Evolutionary conservation across 2,797 vertebrate genomes (phyloP), one percentile per base, ranked within the genome.

Genomic region (Chaetodon trifasciatus): DNA sequence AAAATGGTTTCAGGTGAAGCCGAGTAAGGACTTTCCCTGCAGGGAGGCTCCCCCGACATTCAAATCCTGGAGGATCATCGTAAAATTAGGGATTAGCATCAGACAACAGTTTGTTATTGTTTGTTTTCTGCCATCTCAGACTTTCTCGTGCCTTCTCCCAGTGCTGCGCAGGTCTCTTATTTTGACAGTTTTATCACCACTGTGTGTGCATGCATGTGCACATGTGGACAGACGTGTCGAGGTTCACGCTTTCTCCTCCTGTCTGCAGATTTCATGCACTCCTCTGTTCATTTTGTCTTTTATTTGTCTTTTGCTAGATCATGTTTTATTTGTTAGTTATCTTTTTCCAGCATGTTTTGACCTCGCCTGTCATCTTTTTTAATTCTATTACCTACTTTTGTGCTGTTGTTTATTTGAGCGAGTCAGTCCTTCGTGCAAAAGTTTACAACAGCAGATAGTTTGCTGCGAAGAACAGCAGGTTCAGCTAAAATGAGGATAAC

Each of bases 1-100:
- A 89, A 80, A 90, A 89, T 90, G 86, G 88, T 88, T 90, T 90
- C 88, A 90, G 86, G 87, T 90, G 86, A 89, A 82, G 82, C 69
- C 2, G 66, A 83, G 55, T 21, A 44, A 90, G 78, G 86, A 85
- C 87, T 79, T 83, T 82, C 79, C 79, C 85, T 57, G 28, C 73
- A 74, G 70, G 78, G 86, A 80, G 78, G 67, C 79, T 76, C 62
- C 79, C 47, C 21, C 44, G 53, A 72, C 28, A 56, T 62, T 79
- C 66, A 37, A 70, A 84, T 10, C 21, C 57, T 12, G 24, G 1
- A 76, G 60, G 57, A 61, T 69, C 23, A 9, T 0, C 58, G 56
- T 62, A 28, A 70, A 56, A 82, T 53, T 1, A 55, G 19, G 56
- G 42, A 46, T 75, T 47, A 37, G 66, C 12, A 28, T 58, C 21